phyloP scores from a whole-genome alignment of 2,113 vertebrate genomes.

The Cettia cetti region DNA sequence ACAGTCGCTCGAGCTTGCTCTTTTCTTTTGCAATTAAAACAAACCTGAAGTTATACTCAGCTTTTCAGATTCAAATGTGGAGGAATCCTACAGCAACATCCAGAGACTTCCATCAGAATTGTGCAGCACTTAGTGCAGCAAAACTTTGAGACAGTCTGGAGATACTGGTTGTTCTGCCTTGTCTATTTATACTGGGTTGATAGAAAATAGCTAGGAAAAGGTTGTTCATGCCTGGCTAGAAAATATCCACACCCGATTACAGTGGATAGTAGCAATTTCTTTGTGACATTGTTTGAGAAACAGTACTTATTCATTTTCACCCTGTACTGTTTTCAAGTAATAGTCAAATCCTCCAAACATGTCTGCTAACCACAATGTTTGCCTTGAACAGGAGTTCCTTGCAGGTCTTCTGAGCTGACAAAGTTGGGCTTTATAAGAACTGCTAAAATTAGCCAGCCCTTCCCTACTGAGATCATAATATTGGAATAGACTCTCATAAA shows the following conservation, averaged over 20 bases:
- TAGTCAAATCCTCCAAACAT: conserved; percentile 56
- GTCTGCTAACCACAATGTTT: conserved; percentile 69
- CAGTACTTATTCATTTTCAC: conserved; percentile 63
- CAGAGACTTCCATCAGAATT: not conserved
- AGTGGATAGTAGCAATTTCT: conserved; percentile 40
- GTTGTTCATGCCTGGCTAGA: conserved; percentile 31
- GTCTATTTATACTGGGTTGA: not conserved
- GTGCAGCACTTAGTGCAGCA: not conserved
- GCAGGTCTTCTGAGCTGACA: conserved; percentile 59
- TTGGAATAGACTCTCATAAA: conserved; percentile 61
- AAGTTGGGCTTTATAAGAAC: conserved; percentile 65
- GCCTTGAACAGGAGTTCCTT: conserved; percentile 55
- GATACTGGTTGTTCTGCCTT: not conserved
- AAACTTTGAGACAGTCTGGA: not conserved
- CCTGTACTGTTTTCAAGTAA: conserved; percentile 51
- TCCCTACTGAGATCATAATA: conserved; percentile 59
- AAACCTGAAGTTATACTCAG: not conserved
- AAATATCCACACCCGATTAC: conserved; percentile 28
- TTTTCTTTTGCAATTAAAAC: not conserved
- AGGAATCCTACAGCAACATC: not conserved
- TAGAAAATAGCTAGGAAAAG: conserved; percentile 27
- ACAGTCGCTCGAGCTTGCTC: not conserved
- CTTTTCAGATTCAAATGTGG: not conserved
- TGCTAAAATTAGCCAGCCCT: conserved; percentile 65
- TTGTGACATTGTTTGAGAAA: conserved; percentile 50